phyloP scores from a whole-genome alignment of 2,113 vertebrate genomes.

The Pteropus alecto region DNA sequence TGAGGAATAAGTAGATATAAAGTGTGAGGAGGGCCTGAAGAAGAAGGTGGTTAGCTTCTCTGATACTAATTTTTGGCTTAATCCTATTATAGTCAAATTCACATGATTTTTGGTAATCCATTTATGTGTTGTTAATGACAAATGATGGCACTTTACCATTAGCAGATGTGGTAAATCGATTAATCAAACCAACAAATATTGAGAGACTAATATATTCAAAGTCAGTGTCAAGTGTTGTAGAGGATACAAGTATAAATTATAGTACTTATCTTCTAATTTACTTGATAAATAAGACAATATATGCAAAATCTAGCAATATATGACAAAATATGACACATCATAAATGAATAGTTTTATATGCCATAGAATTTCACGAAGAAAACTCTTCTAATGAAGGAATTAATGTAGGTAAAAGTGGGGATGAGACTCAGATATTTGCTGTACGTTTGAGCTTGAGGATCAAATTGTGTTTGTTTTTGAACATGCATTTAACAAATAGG shows the following conservation, averaged over 20 bases:
- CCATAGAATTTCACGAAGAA: background rate
- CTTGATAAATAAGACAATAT: background rate
- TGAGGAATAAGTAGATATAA: constrained; percentile 51
- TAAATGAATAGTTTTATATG: background rate
- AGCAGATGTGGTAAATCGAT: constrained; percentile 44
- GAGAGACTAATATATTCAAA: constrained; percentile 50
- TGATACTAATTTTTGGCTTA: constrained; percentile 19
- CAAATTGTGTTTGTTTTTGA: background rate
- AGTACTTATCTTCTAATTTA: constrained; percentile 6
- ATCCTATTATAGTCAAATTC: constrained; percentile 57
- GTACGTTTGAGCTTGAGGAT: background rate
- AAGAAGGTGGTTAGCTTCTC: background rate
- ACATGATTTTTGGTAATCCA: constrained; percentile 21
- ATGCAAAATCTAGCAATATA: background rate
- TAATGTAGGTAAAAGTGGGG: background rate
- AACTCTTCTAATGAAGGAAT: background rate
- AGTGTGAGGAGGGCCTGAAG: background rate
- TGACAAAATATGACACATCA: background rate
- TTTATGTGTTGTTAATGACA: constrained; percentile 47
- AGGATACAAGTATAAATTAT: background rate
- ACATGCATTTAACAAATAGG: background rate
- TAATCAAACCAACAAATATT: constrained; percentile 62
- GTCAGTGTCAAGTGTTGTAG: constrained; percentile 2
- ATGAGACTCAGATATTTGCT: background rate
- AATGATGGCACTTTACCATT: constrained; percentile 61